Evolutionary conservation across 1,140 invertebrate genomes (phyloP), one percentile per base, ranked within the genome.

Genomic region (Sitophilus oryzae): DNA sequence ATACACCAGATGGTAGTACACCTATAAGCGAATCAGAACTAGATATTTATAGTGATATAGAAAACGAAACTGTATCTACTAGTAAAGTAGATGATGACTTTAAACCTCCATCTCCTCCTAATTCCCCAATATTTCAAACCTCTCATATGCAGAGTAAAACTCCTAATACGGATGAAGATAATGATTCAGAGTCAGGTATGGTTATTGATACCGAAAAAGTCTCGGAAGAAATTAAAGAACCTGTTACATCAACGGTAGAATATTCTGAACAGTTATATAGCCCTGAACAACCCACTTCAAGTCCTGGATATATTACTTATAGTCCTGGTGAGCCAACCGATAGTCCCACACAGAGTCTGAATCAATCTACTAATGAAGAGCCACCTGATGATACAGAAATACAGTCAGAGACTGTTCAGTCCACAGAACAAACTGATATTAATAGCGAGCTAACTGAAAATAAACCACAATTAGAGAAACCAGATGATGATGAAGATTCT

Each of bases 141-240:
- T n/a, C n/a, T n/a, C n/a, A n/a, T n/a, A 19, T 20, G 2, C 43
- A 53, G 22, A 42, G 21, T 19, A 10, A 48, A 14, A 37, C 14
- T 11, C 37, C 48, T 36, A 55, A 58, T 35, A 50, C 41, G 0
- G 65, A 61, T 36, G 65, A 67, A 37, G 78, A 82, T 42, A 80
- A 80, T 52, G 79, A 78, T 30, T 82, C 80, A 61, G 82, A 84
- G 58, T 75, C 79, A 1, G 81, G 82, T 11, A 66, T 85, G 19
- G 77, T 84, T 1, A 84, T 83, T n/a, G 83, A 82, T 36, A 74
- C 72, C 0, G 75, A 75, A 2, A 77, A 76, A 50, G 72, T 72
- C 2, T 21, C 43, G 14, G 55, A 58, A 20, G 63, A 62, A 21
- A 35, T 50, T 25, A 46, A 57, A 56, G 47, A 54, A 11, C 25